Conservation (phyloP, 2,888 invertebrate species). For the Fissipunctia ypsillon region DNA sequence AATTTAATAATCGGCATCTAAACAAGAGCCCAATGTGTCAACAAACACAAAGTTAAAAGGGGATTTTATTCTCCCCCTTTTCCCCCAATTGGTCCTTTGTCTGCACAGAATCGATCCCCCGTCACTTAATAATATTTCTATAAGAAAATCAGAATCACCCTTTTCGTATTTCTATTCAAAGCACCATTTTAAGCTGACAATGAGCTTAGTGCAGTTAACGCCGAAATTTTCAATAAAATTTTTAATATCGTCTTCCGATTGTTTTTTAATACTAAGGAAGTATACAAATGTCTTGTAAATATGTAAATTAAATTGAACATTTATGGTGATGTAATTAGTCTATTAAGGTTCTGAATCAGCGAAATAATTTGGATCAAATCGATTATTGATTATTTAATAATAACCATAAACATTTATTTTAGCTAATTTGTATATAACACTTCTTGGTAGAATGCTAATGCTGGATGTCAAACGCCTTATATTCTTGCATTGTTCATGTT, state of each 20-base stretch:
- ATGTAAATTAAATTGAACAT: slow-evolving; percentile 54
- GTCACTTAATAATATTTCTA: slow-evolving; percentile 86
- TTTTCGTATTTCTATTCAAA: slow-evolving; percentile 42
- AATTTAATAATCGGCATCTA: slow-evolving; percentile 59
- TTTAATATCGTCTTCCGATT: slow-evolving; percentile 74
- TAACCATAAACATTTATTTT: slow-evolving; percentile 21
- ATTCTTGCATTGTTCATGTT: slow-evolving; percentile 59
- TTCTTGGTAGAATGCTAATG: slow-evolving; percentile 53
- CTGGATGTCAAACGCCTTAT: slow-evolving; percentile 49
- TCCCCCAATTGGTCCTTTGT: slow-evolving; percentile 73
- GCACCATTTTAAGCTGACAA: slow-evolving; percentile 78
- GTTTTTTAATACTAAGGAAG: slow-evolving; percentile 63
- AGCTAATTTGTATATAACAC: slow-evolving; percentile 45
- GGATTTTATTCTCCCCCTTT: slow-evolving; percentile 73
- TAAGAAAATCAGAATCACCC: slow-evolving; percentile 82
- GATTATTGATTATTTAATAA: slow-evolving; percentile 51
- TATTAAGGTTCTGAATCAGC: slow-evolving; percentile 43
- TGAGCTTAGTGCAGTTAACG: slow-evolving; percentile 76
- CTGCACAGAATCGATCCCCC: slow-evolving; percentile 81
- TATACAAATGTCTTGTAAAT: slow-evolving; percentile 55
- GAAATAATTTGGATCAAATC: slow-evolving; percentile 43
- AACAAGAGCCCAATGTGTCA: slow-evolving; percentile 69
- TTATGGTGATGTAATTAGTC: slow-evolving; percentile 65
- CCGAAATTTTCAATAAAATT: slow-evolving; percentile 85
- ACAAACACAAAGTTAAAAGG: slow-evolving; percentile 75